Evolutionary conservation across 2,797 vertebrate species (phyloP).

Genomic region (Scolopax bukidnonensis): DNA sequence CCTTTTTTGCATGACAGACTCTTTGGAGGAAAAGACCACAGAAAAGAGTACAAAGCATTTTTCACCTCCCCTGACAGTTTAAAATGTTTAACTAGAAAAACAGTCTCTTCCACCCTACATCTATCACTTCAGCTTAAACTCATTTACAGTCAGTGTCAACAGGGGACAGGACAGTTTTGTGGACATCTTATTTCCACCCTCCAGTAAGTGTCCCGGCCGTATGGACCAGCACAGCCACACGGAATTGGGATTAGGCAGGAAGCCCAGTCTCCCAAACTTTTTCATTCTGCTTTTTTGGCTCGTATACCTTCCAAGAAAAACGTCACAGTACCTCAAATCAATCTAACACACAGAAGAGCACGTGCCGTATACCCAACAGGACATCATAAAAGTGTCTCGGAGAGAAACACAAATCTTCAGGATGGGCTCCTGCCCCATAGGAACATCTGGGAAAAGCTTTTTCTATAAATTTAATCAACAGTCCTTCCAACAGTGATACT

Average conservation of each 20-base stretch:
- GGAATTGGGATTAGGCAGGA: conserved; percentile 50
- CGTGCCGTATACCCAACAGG: background rate
- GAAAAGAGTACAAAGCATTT: conserved; percentile 71
- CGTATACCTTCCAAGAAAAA: conserved; percentile 54
- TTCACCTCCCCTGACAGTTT: conserved; percentile 78
- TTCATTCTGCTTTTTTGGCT: conserved; percentile 48
- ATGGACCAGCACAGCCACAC: background rate
- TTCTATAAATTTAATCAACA: conserved; percentile 3
- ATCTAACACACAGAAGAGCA: conserved; percentile 22
- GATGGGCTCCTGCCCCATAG: conserved; percentile 21
- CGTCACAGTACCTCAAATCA: conserved; percentile 14
- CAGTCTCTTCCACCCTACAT: conserved; percentile 56
- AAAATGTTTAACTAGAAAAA: conserved; percentile 76
- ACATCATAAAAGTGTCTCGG: conserved; percentile 45
- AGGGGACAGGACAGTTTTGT: background rate
- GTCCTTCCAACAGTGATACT: background rate
- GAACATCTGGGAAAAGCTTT: conserved; percentile 45
- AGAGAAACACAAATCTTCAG: conserved; percentile 54
- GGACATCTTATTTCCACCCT: background rate
- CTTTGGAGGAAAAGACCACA: conserved; percentile 59
- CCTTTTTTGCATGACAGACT: conserved; percentile 59
- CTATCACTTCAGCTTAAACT: conserved; percentile 17
- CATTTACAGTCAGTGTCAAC: conserved; percentile 8
- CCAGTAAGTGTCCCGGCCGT: fast-evolving
- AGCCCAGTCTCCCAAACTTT: conserved; percentile 6